These are phyloP conservation scores for Anoplophora glabripennis DNA, from an alignment of 1,140 invertebrate species.

Conservation along the genomic window DNA sequence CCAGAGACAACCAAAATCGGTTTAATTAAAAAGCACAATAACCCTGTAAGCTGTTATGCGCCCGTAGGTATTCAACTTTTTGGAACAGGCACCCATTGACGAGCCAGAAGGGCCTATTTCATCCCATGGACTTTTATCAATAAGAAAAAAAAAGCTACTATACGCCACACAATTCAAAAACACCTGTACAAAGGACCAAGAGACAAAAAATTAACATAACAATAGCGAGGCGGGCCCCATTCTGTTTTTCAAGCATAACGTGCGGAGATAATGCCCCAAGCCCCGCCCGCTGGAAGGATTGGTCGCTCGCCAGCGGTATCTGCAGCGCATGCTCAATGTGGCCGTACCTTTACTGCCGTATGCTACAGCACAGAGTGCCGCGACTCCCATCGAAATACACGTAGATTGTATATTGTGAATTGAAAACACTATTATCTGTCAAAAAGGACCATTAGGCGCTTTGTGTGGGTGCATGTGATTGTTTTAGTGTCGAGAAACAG, in stretches of 20 bases:
- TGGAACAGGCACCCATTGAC: slow-evolving; percentile 26
- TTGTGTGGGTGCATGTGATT: slow-evolving; percentile 23
- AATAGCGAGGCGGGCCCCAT: slow-evolving; percentile 43
- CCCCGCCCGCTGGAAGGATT: slow-evolving; percentile 39
- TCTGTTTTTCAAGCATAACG: slow-evolving; percentile 44
- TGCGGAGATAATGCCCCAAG: slow-evolving; percentile 40
- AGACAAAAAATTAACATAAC: slow-evolving; percentile 51
- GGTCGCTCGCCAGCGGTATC: slow-evolving; percentile 22
- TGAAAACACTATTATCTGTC: slow-evolving; percentile 8
- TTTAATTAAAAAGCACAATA: slow-evolving; percentile 27
- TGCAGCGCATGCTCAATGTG: slow-evolving; percentile 38
- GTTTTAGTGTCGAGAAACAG: slow-evolving; percentile 33
- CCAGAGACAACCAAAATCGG: slow-evolving; percentile 3
- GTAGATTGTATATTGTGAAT: slow-evolving; percentile 17
- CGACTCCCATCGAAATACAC: slow-evolving; percentile 41
- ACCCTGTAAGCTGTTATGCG: slow-evolving; percentile 1
- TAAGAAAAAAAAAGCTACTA: slow-evolving; percentile 27
- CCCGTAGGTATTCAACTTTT: slow-evolving; percentile 11
- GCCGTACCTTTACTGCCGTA: slow-evolving; percentile 29
- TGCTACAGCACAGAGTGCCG: slow-evolving; percentile 40
- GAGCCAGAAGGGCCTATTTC: slow-evolving; percentile 25
- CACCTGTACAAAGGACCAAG: slow-evolving; percentile 49
- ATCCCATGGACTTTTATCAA: slow-evolving; percentile 21
- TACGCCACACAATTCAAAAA: slow-evolving; percentile 45
- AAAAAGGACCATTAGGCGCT: slow-evolving; percentile 10